A percentile compares a stretch with the other conserved stretches of the same genome.
phyloP scores from a whole-genome alignment of 2,797 vertebrate species.

The Mionectes olivaceus region DNA sequence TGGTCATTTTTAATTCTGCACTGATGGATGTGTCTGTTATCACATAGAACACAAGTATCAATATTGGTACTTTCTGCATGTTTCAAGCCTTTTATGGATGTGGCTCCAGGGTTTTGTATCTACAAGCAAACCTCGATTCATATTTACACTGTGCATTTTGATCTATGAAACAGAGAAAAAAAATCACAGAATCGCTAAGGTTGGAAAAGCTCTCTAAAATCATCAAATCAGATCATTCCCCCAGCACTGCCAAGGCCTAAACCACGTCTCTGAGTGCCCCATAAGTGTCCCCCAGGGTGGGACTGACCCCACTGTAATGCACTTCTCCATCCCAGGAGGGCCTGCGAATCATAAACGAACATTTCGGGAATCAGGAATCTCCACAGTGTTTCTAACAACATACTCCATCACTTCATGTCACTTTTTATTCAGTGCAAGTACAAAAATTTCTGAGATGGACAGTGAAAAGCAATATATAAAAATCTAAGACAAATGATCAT shows the following conservation, averaged over 20 bases:
- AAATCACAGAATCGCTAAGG: neutral
- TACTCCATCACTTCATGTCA: neutral
- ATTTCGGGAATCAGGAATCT: neutral
- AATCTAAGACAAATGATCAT: constrained; percentile 7
- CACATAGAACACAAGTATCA: neutral
- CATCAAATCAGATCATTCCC: neutral
- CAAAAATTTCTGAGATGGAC: neutral
- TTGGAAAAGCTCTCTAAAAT: neutral
- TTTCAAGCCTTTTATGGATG: neutral
- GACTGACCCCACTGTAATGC: neutral
- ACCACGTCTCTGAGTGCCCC: neutral
- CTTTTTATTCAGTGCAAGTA: neutral
- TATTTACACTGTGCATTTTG: neutral
- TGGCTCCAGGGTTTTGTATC: neutral
- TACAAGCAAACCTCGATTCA: neutral
- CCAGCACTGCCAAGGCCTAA: too few species aligned
- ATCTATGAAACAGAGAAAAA: neutral
- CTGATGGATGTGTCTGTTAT: neutral
- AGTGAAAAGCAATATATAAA: constrained; percentile 33
- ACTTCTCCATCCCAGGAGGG: neutral
- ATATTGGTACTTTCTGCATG: neutral
- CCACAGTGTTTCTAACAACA: neutral
- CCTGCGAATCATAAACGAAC: neutral
- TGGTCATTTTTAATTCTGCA: neutral
- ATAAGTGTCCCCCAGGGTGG: neutral